These are phyloP conservation scores for Lutjanus campechanus DNA, from an alignment of 2,797 vertebrate species.

Conservation along the genomic window DNA sequence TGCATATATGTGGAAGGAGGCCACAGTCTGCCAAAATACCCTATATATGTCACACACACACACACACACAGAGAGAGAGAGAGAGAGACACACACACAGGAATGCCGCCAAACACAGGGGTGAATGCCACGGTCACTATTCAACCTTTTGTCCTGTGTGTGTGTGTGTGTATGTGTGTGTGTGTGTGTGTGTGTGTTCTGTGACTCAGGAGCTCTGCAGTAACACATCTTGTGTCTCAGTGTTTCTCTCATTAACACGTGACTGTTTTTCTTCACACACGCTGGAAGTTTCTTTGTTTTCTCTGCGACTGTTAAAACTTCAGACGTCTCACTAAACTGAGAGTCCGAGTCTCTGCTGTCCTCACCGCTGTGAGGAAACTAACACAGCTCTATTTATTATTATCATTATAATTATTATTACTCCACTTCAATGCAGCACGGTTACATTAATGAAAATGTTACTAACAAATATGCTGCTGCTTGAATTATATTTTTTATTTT, in stretches of 20 bases:
- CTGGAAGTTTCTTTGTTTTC: conserved; percentile 15
- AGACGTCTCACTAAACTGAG: neutral
- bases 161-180: neutral
- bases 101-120: too few species aligned
- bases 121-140: too few species aligned
- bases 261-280: too few species aligned
- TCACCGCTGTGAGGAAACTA: neutral
- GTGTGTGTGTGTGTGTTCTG: neutral
- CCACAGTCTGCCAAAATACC: conserved; percentile 1
- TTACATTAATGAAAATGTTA: too few species aligned
- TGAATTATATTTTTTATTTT: too few species aligned
- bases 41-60: conserved; percentile 2
- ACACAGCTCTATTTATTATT: neutral
- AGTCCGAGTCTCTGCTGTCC: neutral
- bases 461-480: too few species aligned
- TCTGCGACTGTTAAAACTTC: neutral
- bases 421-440: neutral
- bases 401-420: neutral
- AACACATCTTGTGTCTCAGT: neutral
- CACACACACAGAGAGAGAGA: too few species aligned
- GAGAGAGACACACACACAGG: too few species aligned
- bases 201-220: neutral
- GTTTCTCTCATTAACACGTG: conserved; percentile 13
- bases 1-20: neutral
- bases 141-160: too few species aligned